Base-by-base conservation (phyloP, 2,888 invertebrate genomes). In the Aphidius colemani region DNA sequence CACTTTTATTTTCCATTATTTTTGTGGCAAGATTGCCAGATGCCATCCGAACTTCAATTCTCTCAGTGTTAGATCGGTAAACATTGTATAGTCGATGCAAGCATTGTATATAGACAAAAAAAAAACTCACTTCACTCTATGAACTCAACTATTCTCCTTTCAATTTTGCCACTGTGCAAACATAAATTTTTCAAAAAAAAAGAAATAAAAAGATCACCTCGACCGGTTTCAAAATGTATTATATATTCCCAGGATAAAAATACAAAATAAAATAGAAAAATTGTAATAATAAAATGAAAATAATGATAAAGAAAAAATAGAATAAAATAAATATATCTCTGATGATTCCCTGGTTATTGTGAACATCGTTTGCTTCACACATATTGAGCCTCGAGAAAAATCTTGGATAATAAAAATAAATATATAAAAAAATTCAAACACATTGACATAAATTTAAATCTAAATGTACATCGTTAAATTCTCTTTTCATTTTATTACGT, bases 1-100 rank as follows among this genome's bases (percentile, higher is more conserved):
- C 44, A 45, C 57, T 64, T 72, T 70, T 71, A 71, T 75, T 72
- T 69, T 65, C 71, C 65, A 70, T 73, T 71, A 70, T 72, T 70
- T 69, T 64, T 39, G 10, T 51, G 39, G 30, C 18, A 44, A 50
- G 7, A 18, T 30, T 48, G 59, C 59, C 41, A 59, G 30, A 30
- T 30, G 30, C n/a, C 48, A 13, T 13, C 48, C 13, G 11, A 48
- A n/a, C n/a, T 10, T 8, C 56, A 45, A 45, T 9, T 57, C n/a
- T 46, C n/a, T 9, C 45, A 45, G 30, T 46, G 45, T 57, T 57
- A 10, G 40, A 18, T 57, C 8, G n/a, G 57, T 46, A 57, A 57
- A 57, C 46, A 57, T 30, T n/a, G 39, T 18, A 13, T 5, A 53
- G 53, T 40, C 49, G 10, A 41, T 45, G 10, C 45, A 39, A 46